Evolutionary conservation across 2,113 vertebrate genomes (phyloP), one percentile per base, ranked within the genome.

Genomic region (Petrocephalus microphthalmus): DNA sequence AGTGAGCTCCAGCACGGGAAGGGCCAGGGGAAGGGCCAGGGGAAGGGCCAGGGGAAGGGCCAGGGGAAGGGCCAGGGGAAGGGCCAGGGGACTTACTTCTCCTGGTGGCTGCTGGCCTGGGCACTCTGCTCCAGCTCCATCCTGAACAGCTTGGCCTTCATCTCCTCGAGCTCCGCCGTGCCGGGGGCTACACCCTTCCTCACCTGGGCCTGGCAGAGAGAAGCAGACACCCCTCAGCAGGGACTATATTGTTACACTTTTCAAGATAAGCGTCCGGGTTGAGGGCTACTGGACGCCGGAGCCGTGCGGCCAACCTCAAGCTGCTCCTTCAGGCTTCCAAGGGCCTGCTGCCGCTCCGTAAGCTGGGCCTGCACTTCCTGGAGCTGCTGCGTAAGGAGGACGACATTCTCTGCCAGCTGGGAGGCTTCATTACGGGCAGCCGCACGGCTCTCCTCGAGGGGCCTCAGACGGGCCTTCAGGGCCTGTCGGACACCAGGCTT

Each of bases 41-140:
- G 47, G 45, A 47, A 53, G 25, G 15, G 25, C 52, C 3, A 2
- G 0, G 11, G 8, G 0, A 0, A 33, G 22, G 2, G 1, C 22
- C 22, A 29, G 8, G 3, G 47, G 45, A 47, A 33, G 22, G 2
- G 1, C 22, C 22, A 29, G 8, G 3, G 47, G 45, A 47, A 53
- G 25, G 15, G 25, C 52, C 3, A 2, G 0, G 11, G 8, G 0
- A 0, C 42, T 93, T 96, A 99, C 98, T 97, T 92, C 13, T 92
- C 90, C 71, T 97, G 92, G 89, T 95, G 94, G 20, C 92, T 67
- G 2, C 94, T 96, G 0, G 93, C 93, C 3, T 91, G 91, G 1
- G 95, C 96, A 85, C 91, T 95, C 91, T 95, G 93, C 91, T 96
- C 95, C 93, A 98, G 89, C 87, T 98, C 96, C 91, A 87, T 86